Base-by-base conservation (phyloP, 2,113 vertebrate species). In the Atlantisia rogersi region DNA sequence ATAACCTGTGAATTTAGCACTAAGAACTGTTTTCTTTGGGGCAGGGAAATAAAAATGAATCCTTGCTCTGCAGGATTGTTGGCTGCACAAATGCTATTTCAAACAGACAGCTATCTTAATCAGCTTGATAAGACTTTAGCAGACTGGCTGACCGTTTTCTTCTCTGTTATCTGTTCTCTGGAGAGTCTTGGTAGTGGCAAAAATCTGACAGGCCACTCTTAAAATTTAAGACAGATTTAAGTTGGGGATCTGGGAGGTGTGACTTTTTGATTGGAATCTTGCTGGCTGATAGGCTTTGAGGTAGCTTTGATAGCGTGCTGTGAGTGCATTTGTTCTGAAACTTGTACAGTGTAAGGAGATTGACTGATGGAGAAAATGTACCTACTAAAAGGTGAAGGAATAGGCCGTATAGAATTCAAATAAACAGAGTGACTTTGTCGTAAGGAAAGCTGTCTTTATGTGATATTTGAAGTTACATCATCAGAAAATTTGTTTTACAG, bases 401-500 rank as follows among this genome's bases (percentile, higher is more conserved):
- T 32, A 44, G 20, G 24, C 50, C 56, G 59, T 19, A 40, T 73
- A 48, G 13, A 62, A 35, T 80, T 50, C 16, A 86, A 86, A 22
- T 32, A 53, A 64, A 29, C 32, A 16, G 20, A 9, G 8, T 82
- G 77, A 24, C 62, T 86, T 84, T 78, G 12, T 78, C 32, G 12
- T 82, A 35, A 59, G 81, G 42, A 60, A 22, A 26, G 63, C 19
- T 90, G 42, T 86, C 52, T 81, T 74, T 95, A 29, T 44, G 1
- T 86, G 74, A 18, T 88, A 2, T 53, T 79, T 80, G 32, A 93
- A 95, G 64, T 59, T 64, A 31, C 12, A 55, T 63, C 94, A 80
- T 60, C 81, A 73, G 42, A 87, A 6, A 60, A 82, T 92, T 94
- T 97, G 62, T 97, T 97, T 98, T 97, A 64, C 97, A 98, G 98